These are phyloP conservation scores for Micrasema minimum DNA, from an alignment of 1,140 invertebrate species.

Conservation along the genomic window DNA sequence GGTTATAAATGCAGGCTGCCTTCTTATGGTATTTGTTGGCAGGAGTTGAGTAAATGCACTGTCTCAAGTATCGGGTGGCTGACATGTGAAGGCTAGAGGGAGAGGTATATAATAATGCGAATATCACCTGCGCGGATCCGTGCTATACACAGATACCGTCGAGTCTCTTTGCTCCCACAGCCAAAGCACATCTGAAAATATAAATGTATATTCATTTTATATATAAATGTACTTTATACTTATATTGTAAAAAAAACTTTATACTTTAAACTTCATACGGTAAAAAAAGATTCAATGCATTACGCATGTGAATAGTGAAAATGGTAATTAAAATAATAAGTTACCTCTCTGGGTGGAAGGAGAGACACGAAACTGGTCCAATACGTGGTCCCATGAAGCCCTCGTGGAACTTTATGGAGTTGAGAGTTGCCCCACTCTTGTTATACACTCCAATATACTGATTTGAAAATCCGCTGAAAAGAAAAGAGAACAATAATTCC, in stretches of 20 bases:
- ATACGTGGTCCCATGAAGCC: conserved; percentile 91
- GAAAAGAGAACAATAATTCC: no score
- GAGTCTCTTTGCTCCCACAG: conserved; percentile 83
- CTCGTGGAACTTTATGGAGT: conserved; percentile 87
- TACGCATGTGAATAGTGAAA: neutral
- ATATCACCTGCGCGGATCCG: conserved; percentile 75
- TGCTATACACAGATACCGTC: conserved; percentile 80
- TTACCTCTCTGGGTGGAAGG: conserved; percentile 84
- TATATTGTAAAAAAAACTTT: no score
- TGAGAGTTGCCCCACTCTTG: conserved; percentile 75
- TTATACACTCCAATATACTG: conserved; percentile 85
- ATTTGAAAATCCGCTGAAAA: conserved; percentile 82
- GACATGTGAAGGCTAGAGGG: conserved; percentile 47
- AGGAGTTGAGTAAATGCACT: neutral
- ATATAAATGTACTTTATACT: no score
- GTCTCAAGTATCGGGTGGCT: conserved; percentile 26
- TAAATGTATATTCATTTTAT: no score
- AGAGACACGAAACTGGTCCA: conserved; percentile 84
- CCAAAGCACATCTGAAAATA: conserved; percentile 72
- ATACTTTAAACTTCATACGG: no score
- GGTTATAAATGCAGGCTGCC: neutral
- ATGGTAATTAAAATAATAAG: neutral
- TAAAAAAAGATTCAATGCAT: no score
- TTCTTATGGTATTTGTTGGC: neutral
- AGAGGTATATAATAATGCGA: conserved; percentile 62